Base-by-base conservation (phyloP, 2,797 vertebrate genomes). In the Parotocinclus haroldoi region DNA sequence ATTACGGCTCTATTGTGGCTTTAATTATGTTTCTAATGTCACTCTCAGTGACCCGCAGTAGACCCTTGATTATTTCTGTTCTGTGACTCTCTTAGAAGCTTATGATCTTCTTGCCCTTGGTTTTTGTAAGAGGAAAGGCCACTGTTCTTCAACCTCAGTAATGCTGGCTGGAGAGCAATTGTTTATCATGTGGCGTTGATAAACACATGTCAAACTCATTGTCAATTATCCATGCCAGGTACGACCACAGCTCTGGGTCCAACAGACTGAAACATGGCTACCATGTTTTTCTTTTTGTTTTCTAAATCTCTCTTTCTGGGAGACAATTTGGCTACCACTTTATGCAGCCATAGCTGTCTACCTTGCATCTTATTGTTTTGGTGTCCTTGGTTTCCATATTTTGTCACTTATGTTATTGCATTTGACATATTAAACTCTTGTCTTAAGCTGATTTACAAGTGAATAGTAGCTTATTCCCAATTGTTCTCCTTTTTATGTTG, bases 391-490 rank as follows among this genome's bases (percentile, higher is more conserved):
- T 40, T 45, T 42, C 3, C 44, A 46, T 11, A 63, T 69, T 49
- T 52, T 6, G 12, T 48, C 14, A 12, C 14, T 10, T 14, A 38
- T 19, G 16, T 70, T 70, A 16, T 57, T 50, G 9, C 60, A 6
- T 18, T 70, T 70, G 5, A 63, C 54, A 17, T 70, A 37, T 38
- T 73, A 48, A 48, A 68, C 65, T 51, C 65, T 68, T 1, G 39
- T 73, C 19, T 73, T 73, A 12, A 73, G 16, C 39, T 73, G 71
- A n/a, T 49, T 63, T 13, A 27, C 27, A 27, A 27, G 27, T 27
- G 27, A 27, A 27, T 27, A 27, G 27, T 27, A 27, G 5, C 27
- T 5, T 27, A 27, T 27, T 27, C 27, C 27, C 27, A 27, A 27
- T 27, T 27, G 27, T 27, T 27, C 27, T 27, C 27, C 27, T 27